Evolutionary conservation across 2,113 vertebrate genomes (phyloP).

Genomic region (Syrmaticus mikado): DNA sequence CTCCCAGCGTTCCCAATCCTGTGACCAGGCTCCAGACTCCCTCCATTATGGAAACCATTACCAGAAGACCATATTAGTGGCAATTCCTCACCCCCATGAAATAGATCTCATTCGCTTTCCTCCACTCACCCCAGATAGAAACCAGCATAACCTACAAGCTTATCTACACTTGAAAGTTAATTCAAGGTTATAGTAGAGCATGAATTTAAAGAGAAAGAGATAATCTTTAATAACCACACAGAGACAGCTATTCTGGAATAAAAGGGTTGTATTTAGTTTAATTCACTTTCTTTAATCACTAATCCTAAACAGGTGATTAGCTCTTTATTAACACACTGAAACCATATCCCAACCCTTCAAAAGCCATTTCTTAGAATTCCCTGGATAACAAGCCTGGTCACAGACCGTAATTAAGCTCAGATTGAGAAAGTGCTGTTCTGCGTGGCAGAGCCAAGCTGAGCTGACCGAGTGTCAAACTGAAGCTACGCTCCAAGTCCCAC

Average conservation of each 20-base stretch:
- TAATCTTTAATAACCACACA: background rate
- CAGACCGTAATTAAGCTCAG: background rate
- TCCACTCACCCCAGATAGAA: background rate
- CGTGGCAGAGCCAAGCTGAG: background rate
- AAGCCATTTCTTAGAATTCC: background rate
- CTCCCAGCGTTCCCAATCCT: background rate
- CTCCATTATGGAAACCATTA: background rate
- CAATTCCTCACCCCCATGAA: background rate
- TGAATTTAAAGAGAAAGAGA: background rate
- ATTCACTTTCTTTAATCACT: background rate
- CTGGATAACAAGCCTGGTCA: background rate
- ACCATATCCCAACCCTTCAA: background rate
- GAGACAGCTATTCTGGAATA: background rate
- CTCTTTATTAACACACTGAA: background rate
- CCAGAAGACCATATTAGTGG: accelerated
- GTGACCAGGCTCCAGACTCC: background rate
- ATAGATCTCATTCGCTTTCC: background rate
- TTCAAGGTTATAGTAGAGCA: background rate
- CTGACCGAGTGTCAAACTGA: background rate
- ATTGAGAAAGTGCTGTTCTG: background rate
- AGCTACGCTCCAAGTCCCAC: accelerated
- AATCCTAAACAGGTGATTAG: background rate
- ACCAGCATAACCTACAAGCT: background rate
- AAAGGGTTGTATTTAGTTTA: background rate
- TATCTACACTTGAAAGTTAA: background rate